A percentile compares a stretch with the other conserved stretches of the same genome.
These are phyloP conservation scores for Ancistrus triradiatus DNA, from an alignment of 2,113 vertebrate genomes.

Conservation along the genomic window DNA sequence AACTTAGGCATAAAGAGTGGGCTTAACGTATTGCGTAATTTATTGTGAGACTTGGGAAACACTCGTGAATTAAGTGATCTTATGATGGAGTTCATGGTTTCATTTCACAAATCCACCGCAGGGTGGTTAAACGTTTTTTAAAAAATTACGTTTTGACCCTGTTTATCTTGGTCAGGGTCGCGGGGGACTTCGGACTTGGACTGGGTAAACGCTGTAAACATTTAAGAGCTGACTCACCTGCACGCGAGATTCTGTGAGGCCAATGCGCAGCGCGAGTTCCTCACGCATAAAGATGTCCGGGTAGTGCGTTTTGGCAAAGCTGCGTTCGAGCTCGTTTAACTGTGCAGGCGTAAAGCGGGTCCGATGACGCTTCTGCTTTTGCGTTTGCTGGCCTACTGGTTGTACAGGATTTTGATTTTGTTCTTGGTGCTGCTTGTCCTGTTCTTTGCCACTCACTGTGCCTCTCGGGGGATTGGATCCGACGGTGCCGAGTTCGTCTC, in stretches of 20 bases:
- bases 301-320: slow-evolving; percentile 98
- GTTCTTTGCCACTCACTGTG: slow-evolving; percentile 85
- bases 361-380: slow-evolving; percentile 97
- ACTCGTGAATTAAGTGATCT: too few relatives aligned
- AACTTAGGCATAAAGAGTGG: too few relatives aligned
- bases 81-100: too few relatives aligned
- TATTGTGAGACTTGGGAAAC: too few relatives aligned
- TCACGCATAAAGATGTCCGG: slow-evolving; percentile 99
- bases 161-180: too few relatives aligned
- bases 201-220: background rate
- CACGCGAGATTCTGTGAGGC: slow-evolving; percentile 94
- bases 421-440: slow-evolving; percentile 82
- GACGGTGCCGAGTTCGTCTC: slow-evolving; percentile 87
- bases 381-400: slow-evolving; percentile 74
- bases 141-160: too few relatives aligned
- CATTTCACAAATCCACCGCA: too few relatives aligned
- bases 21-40: too few relatives aligned
- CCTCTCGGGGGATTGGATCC: slow-evolving; percentile 84
- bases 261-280: slow-evolving; percentile 93
- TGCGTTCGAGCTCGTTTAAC: slow-evolving; percentile 96
- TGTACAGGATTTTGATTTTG: slow-evolving; percentile 59
- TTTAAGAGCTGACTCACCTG: slow-evolving; percentile 73
- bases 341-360: slow-evolving; percentile 98
- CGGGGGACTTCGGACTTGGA: too few relatives aligned
- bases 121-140: too few relatives aligned